phyloP scores from a whole-genome alignment of 2,888 invertebrate species.

The Nymphalis polychloros region DNA sequence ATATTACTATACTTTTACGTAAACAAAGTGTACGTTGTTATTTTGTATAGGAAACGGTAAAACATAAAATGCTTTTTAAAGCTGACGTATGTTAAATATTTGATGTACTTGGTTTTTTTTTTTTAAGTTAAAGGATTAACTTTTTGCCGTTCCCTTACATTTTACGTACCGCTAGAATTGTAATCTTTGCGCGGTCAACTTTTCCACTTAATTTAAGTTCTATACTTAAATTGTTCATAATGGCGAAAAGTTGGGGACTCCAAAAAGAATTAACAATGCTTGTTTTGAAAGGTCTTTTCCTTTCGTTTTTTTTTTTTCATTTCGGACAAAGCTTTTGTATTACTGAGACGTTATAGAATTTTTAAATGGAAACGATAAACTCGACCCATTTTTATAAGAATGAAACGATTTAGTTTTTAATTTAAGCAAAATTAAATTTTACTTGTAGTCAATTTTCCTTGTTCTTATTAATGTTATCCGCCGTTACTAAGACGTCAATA shows the following conservation, averaged over 20 bases:
- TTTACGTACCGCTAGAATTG: slow-evolving; percentile 46
- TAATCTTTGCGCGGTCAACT: slow-evolving; percentile 71
- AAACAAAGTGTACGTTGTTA: slow-evolving; percentile 7
- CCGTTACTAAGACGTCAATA: slow-evolving; percentile 5
- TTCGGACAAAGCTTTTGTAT: slow-evolving; percentile 46
- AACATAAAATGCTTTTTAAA: no score
- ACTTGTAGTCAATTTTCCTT: neutral
- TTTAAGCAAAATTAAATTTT: neutral
- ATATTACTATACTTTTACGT: slow-evolving; percentile 8
- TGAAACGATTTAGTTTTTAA: slow-evolving; percentile 20
- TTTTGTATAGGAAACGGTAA: slow-evolving; percentile 13
- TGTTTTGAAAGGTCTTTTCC: slow-evolving; percentile 70
- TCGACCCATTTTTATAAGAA: slow-evolving; percentile 11
- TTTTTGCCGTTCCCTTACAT: slow-evolving; percentile 19
- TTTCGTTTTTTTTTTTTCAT: slow-evolving; percentile 60
- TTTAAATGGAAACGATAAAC: slow-evolving; percentile 23
- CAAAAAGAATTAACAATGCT: slow-evolving; percentile 80
- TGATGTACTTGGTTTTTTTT: neutral
- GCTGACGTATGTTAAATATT: neutral
- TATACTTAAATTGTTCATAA: slow-evolving; percentile 77
- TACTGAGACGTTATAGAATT: slow-evolving; percentile 38
- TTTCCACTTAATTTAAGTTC: slow-evolving; percentile 81
- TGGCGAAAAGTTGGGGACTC: slow-evolving; percentile 74
- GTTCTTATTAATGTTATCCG: slow-evolving; percentile 18
- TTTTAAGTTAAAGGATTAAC: neutral